Conservation (phyloP, 2,797 vertebrate genomes). For the Mareca penelope region DNA sequence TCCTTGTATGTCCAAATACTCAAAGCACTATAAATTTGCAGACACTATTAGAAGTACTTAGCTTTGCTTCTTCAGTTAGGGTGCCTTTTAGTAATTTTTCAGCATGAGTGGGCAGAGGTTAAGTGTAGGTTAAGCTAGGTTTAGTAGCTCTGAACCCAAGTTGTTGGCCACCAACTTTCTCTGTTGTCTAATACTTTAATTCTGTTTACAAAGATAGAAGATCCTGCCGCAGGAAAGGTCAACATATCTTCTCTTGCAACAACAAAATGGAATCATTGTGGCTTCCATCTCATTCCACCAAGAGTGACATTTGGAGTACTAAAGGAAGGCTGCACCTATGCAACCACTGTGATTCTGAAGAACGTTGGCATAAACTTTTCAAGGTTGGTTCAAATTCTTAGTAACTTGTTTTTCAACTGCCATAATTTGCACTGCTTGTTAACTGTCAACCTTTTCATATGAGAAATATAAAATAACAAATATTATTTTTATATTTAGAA, state of each 20-base stretch:
- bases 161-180: background rate
- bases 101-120: background rate
- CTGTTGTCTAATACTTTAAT: background rate
- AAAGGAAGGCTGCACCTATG: slow-evolving; percentile 81
- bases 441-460: background rate
- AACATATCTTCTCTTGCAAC: slow-evolving; percentile 76
- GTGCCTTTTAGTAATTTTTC: background rate
- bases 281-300: slow-evolving; percentile 85
- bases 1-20: background rate
- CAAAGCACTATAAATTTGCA: background rate
- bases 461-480: background rate
- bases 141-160: background rate
- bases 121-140: background rate
- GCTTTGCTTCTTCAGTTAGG: background rate
- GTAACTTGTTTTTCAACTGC: background rate
- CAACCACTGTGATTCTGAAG: slow-evolving; percentile 80
- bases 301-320: slow-evolving; percentile 82
- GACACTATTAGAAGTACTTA: background rate
- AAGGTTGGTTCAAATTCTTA: slow-evolving; percentile 77
- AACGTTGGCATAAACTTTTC: slow-evolving; percentile 87
- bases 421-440: background rate
- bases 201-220: slow-evolving; percentile 76
- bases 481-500: background rate
- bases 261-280: slow-evolving; percentile 12
- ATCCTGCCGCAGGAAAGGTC: slow-evolving; percentile 81